Evolutionary conservation across 1,140 invertebrate genomes (phyloP), one percentile per base, ranked within the genome.

Genomic region (Acromyrmex heyeri): DNA sequence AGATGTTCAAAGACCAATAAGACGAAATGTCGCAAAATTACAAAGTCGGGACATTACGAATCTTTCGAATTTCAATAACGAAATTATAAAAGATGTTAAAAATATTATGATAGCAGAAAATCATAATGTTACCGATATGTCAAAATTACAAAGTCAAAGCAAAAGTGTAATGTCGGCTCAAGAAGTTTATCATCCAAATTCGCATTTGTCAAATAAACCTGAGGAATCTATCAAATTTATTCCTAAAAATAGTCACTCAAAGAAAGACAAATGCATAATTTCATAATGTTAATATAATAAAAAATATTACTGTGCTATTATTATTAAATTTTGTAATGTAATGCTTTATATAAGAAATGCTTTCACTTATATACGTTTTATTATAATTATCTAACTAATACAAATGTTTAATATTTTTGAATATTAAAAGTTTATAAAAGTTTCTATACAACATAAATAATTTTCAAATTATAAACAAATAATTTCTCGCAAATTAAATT

Each of bases 181-280:
- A 77, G 21, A 77, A 14, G 3, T 24, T 70, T 53, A 75, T 64
- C 12, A 24, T 34, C 30, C 76, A 55, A 81, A 76, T 50, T 69
- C 34, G 61, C 30, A 38, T 27, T 59, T 88, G 50, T 34, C 64
- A 44, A 76, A 57, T 38, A 89, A 77, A 57, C 34, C 76, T 18
- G 69, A 79, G 3, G 81, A 88, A 79, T 75, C 34, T 69, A 21
- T 34, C 16, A 89, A 62, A 69, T 50, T 57, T 14, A 16, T 73
- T 59, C 48, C 89, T 72, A 78, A 64, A 3, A 86, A 64, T 59
- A 85, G 83, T 57, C 59, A 88, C 48, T 44, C 55, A 34, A 94
- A 92, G 62, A 95, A 95, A 88, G 94, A 95, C 12, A 95, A 94
- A 90, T 95, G 95, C 88, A 72, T 92, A 78, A 90, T 95, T 91